Percentiles rank a stretch among this genome's conserved stretches.
Evolutionary conservation across 2,888 invertebrate genomes (phyloP).

Genomic region (Mimas tiliae): DNA sequence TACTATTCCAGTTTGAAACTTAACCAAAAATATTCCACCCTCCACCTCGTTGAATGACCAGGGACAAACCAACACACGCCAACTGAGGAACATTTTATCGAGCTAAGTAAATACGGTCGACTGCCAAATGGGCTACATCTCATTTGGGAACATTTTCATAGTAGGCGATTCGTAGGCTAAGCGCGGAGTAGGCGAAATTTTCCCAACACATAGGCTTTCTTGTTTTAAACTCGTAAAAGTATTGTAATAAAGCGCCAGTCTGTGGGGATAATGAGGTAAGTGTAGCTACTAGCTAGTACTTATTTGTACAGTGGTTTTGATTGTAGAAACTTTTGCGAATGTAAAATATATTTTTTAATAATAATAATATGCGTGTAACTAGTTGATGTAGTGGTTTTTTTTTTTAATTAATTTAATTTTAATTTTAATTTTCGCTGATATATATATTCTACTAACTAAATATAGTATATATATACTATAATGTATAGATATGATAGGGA

Average conservation of each 20-base stretch:
- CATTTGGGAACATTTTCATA: conserved; percentile 32
- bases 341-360: neutral
- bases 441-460: no score
- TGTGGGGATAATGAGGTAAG: conserved; percentile 4
- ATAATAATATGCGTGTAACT: no score
- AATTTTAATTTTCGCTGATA: no score
- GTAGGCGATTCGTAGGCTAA: conserved; percentile 35
- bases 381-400: no score
- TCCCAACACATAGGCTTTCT: conserved; percentile 7
- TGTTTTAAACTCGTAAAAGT: conserved; percentile 17
- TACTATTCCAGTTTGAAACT: no score
- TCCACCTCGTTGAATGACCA: neutral
- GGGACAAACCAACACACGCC: conserved; percentile 18
- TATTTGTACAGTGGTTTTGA: neutral
- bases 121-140: conserved; percentile 36
- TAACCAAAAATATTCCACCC: conserved; percentile 1
- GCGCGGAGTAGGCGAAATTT: conserved; percentile 28
- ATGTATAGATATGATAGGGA: no score
- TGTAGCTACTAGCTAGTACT: neutral
- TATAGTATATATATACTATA: no score
- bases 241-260: conserved; percentile 2
- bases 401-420: no score
- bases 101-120: conserved; percentile 37
- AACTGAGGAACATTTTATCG: conserved; percentile 29
- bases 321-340: neutral